A percentile compares a stretch with the other conserved stretches of the same genome.
phyloP scores from a whole-genome alignment of 1,140 invertebrate genomes.

The Harpegnathos saltator region DNA sequence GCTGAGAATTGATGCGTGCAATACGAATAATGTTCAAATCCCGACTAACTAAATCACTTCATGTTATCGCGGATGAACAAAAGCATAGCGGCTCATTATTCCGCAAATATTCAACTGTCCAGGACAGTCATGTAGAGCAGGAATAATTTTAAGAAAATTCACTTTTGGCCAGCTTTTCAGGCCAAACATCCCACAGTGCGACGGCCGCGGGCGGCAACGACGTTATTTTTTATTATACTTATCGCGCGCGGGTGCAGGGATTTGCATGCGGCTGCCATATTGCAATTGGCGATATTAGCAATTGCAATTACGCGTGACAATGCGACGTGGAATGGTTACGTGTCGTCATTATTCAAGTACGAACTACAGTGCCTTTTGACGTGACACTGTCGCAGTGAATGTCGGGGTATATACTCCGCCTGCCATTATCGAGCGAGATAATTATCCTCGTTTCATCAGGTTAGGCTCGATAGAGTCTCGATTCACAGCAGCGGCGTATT shows the following conservation, averaged over 20 bases:
- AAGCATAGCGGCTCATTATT: too few species aligned
- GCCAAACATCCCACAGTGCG: too few species aligned
- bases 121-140: too few species aligned
- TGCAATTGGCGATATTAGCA: conserved; percentile 44
- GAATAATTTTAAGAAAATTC: too few species aligned
- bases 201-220: too few species aligned
- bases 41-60: too few species aligned
- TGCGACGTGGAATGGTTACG: conserved; percentile 28
- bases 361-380: conserved; percentile 55
- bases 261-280: conserved; percentile 3
- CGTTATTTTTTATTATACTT: not conserved
- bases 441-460: conserved; percentile 58
- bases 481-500: conserved; percentile 50
- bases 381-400: conserved; percentile 43
- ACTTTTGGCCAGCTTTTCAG: too few species aligned
- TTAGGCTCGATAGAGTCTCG: conserved; percentile 55
- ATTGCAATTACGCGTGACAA: conserved; percentile 38
- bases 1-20: too few species aligned
- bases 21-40: too few species aligned
- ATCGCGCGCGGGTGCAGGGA: not conserved
- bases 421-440: conserved; percentile 52
- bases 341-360: conserved; percentile 53
- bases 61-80: too few species aligned
- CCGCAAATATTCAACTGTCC: too few species aligned
- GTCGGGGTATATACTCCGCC: conserved; percentile 14